phyloP scores from a whole-genome alignment of 2,113 vertebrate species.

The Paracanthobrama guichenoti region DNA sequence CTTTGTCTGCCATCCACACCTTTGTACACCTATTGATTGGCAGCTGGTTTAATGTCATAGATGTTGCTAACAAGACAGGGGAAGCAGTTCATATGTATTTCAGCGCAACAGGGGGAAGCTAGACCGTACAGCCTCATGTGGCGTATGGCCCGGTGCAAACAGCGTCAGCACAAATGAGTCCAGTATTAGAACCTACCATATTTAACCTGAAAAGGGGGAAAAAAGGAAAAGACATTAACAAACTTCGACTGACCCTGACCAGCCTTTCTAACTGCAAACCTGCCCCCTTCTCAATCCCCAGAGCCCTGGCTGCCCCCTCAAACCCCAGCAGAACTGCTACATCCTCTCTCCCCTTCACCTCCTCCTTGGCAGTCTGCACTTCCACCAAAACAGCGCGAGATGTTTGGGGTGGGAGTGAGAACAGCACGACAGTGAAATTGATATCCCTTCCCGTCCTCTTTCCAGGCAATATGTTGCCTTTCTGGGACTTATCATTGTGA shows the following conservation, averaged over 20 bases:
- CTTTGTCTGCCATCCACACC: slow-evolving; percentile 42
- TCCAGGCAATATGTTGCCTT: slow-evolving; percentile 94
- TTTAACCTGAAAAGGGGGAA: slow-evolving; percentile 21
- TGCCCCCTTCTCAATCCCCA: slow-evolving; percentile 25
- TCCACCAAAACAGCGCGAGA: slow-evolving; percentile 74
- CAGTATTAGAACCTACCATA: slow-evolving; percentile 12
- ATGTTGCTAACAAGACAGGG: slow-evolving; percentile 51
- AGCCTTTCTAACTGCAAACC: slow-evolving; percentile 44
- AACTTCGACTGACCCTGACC: slow-evolving; percentile 54
- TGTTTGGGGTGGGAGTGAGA: slow-evolving; percentile 74
- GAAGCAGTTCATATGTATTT: slow-evolving; percentile 21
- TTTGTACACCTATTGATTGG: slow-evolving; percentile 56
- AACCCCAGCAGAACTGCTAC: slow-evolving; percentile 49
- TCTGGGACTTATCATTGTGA: slow-evolving; percentile 92
- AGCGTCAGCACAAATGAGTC: not conserved
- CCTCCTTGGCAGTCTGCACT: slow-evolving; percentile 59
- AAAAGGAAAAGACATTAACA: slow-evolving; percentile 46
- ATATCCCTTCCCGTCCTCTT: slow-evolving; percentile 85
- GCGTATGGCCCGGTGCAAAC: not conserved
- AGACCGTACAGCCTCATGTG: not conserved
- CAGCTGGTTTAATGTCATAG: slow-evolving; percentile 48
- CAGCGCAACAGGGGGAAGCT: not conserved
- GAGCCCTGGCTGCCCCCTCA: slow-evolving; percentile 25
- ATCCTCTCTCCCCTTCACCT: slow-evolving; percentile 65
- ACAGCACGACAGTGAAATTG: slow-evolving; percentile 84